Conservation (phyloP, 2,113 vertebrate genomes). For the Lipotes vexillifer region DNA sequence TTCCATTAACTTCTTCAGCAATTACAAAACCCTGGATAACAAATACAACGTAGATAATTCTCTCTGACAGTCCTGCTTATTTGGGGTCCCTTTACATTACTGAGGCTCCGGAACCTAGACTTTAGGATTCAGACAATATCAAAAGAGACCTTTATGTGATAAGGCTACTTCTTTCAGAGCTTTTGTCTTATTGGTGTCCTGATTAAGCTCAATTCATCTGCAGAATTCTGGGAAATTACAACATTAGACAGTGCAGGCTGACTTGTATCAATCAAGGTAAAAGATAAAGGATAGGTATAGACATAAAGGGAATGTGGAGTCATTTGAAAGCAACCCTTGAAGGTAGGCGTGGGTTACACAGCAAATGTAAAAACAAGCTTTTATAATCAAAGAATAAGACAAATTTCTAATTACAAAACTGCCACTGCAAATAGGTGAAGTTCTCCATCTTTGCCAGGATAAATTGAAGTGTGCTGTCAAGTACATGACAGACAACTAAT, state of each 20-base stretch:
- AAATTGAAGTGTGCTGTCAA: neutral
- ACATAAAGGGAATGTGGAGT: neutral
- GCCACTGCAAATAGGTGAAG: neutral
- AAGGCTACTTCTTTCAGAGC: neutral
- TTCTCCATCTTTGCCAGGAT: neutral
- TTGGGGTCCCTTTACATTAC: neutral
- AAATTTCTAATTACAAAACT: slow-evolving; percentile 1
- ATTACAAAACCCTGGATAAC: slow-evolving; percentile 59
- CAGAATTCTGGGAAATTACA: neutral
- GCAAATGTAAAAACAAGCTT: neutral
- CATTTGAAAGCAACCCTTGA: neutral
- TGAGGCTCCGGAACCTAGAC: neutral
- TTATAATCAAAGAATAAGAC: neutral
- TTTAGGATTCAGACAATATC: neutral
- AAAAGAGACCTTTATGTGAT: neutral
- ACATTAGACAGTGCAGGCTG: neutral
- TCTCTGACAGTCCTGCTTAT: slow-evolving; percentile 17
- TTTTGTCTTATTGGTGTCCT: neutral
- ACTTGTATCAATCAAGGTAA: neutral
- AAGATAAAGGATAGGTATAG: neutral
- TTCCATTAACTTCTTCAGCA: slow-evolving; percentile 74
- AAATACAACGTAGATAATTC: slow-evolving; percentile 41
- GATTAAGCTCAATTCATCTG: neutral
- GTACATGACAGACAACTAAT: neutral
- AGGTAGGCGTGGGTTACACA: neutral